Evolutionary conservation across 2,888 invertebrate genomes (phyloP).

Genomic region (Dascillus cervinus): DNA sequence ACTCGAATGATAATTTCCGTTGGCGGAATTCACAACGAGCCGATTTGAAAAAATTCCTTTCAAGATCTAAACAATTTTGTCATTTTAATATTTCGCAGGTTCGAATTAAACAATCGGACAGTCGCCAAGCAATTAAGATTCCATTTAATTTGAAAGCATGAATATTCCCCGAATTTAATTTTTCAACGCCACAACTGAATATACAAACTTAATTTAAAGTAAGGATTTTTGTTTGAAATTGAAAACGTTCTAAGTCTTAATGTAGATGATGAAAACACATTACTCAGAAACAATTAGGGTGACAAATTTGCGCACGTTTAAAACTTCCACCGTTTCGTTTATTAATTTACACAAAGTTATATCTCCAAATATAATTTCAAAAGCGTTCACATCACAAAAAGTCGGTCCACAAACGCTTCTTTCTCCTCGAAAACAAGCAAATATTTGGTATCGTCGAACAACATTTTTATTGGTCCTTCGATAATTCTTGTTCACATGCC

Average conservation of each 20-base stretch:
- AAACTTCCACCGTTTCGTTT: too few relatives aligned
- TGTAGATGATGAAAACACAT: neutral
- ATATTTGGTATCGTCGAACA: neutral
- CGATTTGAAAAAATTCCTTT: too few relatives aligned
- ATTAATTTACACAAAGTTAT: too few relatives aligned
- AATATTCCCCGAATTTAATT: neutral
- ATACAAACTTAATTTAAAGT: neutral
- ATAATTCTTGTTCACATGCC: neutral
- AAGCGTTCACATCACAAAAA: too few relatives aligned
- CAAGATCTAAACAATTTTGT: too few relatives aligned
- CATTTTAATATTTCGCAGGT: too few relatives aligned
- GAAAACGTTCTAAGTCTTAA: conserved; percentile 2
- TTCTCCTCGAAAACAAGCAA: too few relatives aligned
- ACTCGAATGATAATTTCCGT: too few relatives aligned
- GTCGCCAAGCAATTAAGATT: neutral
- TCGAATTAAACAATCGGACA: neutral
- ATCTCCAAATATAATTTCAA: too few relatives aligned
- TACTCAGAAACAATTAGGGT: conserved; percentile 1
- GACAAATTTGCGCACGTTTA: too few relatives aligned
- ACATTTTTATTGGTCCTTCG: neutral
- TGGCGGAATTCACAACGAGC: too few relatives aligned
- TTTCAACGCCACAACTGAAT: neutral
- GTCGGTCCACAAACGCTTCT: too few relatives aligned
- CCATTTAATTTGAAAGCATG: neutral
- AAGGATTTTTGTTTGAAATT: neutral